phyloP scores from a whole-genome alignment of 2,113 vertebrate species.

The Lasiurus cinereus region DNA sequence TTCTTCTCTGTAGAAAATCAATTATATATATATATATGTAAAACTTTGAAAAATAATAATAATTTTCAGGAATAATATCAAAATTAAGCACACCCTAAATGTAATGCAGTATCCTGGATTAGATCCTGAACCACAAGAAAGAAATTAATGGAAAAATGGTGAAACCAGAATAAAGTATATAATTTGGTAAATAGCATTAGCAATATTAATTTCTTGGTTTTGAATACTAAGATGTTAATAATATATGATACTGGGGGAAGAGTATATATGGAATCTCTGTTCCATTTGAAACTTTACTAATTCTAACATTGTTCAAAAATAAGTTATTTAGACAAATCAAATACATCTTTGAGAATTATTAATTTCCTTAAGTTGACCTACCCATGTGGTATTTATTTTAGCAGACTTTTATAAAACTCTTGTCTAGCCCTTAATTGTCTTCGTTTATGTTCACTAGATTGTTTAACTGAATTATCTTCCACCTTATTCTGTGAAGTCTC shows the following conservation, averaged over 20 bases:
- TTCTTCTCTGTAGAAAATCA: too few species aligned
- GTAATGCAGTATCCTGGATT: neutral
- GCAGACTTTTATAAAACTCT: neutral
- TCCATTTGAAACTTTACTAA: neutral
- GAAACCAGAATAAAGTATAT: neutral
- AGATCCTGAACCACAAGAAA: neutral
- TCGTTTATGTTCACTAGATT: neutral
- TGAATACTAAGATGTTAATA: neutral
- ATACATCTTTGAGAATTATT: neutral
- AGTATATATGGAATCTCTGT: neutral
- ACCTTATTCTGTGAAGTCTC: neutral
- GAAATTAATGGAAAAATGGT: neutral
- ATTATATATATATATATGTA: too few species aligned
- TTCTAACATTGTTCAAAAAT: constrained; percentile 7
- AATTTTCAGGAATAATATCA: constrained; percentile 13
- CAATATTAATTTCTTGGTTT: neutral
- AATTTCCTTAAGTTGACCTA: neutral
- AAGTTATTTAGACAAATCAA: neutral
- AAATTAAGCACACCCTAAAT: constrained; percentile 11
- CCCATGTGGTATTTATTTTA: neutral
- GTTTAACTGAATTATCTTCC: neutral
- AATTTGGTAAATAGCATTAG: constrained; percentile 3
- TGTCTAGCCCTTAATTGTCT: neutral
- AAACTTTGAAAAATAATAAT: neutral
- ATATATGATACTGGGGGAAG: neutral